Evolutionary conservation across 2,113 vertebrate species (phyloP).

Genomic region (Struthio camelus): DNA sequence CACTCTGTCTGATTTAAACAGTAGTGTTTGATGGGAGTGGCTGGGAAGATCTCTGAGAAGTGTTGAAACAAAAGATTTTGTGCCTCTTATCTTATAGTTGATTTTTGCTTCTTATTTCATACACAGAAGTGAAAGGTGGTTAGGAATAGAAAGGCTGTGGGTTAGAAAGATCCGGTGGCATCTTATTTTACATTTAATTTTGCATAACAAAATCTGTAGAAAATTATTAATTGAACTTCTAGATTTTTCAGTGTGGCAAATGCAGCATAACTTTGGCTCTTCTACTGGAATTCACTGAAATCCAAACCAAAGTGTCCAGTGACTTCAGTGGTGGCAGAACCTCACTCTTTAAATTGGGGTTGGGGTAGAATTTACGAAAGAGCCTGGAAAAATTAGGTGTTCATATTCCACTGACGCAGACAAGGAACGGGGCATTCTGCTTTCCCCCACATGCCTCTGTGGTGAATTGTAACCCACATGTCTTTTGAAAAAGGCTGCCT

Average conservation of each 20-base stretch:
- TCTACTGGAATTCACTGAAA: not conserved
- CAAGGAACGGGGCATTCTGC: not conserved
- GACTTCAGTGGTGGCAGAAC: not conserved
- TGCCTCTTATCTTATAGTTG: not conserved
- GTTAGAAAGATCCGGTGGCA: not conserved
- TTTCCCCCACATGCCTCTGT: not conserved
- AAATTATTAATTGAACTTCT: not conserved
- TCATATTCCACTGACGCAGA: not conserved
- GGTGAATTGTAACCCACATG: fast-evolving
- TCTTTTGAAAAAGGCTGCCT: not conserved
- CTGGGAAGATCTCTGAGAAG: not conserved
- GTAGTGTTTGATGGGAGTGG: not conserved
- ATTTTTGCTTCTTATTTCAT: not conserved
- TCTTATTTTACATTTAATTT: not conserved
- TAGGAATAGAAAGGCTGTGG: not conserved
- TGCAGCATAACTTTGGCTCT: not conserved
- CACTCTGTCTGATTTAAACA: not conserved
- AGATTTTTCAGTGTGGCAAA: not conserved
- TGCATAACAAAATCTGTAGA: not conserved
- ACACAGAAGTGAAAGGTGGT: not conserved
- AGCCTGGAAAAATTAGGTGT: not conserved
- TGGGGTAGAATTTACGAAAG: not conserved
- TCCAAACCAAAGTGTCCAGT: not conserved
- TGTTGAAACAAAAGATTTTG: not conserved
- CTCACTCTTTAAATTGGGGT: not conserved